Evolutionary conservation across 2,797 vertebrate species (phyloP), one percentile per base, ranked within the genome.

Genomic region (Sebastes taczanowskii): DNA sequence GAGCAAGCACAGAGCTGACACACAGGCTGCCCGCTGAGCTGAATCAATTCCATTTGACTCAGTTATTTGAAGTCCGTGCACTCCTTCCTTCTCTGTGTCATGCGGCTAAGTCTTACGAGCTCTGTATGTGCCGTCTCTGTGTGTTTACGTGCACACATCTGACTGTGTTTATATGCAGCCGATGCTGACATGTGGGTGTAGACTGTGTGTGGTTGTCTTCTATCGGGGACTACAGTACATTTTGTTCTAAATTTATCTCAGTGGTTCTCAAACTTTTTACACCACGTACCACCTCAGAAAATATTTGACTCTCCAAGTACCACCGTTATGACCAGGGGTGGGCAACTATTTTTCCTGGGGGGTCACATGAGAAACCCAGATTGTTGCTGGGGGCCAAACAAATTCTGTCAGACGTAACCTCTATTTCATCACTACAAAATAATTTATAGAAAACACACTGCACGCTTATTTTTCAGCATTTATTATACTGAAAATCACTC

Each of bases 11-110:
- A 56, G 27, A 6, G 61, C 74, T 74, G 65, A 74, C 65, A 82
- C 66, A 78, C 74, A 49, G 63, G 59, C 70, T 68, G 35, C 68
- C 49, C 8, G 35, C 73, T 60, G 77, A 83, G 64, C 71, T 71
- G 34, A 82, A 76, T 84, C 71, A 78, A 58, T 81, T 81, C 71
- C 52, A 67, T 78, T 66, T 70, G 77, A 78, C 59, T 83, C 55
- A 18, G 67, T 71, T 58, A 81, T 74, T 70, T 49, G 65, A 74
- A 66, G 67, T 73, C 55, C 56, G 67, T 49, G 22, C 9, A 35
- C 74, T 61, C 49, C 20, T 52, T 78, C 25, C 29, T 14, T 18
- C 35, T 62, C 38, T 13, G n/a, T 53, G 56, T 58, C 55, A 38
- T 53, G n/a, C 69, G 61, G 63, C 23, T 56, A 2, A 11, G 20